Evolutionary conservation across 2,113 vertebrate species (phyloP), one percentile per base, ranked within the genome.

Genomic region (Dunckerocampus dactyliophorus): DNA sequence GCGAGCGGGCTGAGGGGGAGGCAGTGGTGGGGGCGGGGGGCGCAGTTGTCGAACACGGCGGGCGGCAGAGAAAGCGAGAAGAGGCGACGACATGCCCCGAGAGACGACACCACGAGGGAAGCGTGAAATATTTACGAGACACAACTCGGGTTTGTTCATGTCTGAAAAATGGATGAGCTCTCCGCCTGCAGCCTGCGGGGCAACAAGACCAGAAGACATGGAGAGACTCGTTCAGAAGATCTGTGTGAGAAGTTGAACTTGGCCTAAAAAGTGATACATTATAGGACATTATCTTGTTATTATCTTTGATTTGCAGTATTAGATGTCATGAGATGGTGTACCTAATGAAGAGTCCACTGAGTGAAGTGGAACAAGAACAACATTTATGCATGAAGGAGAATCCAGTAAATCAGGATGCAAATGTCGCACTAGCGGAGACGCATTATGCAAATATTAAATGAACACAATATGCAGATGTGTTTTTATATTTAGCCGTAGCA

Each of bases 81-180:
- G 37, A 42, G 31, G n/a, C 11, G n/a, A 19, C 37, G 31, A 14
- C n/a, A 20, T 3, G 31, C 53, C 53, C 34, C 53, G 11, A 39
- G n/a, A 39, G 53, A 55, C 17, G 31, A 17, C 53, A 9, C 52
- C 52, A 2, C 10, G 1, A 37, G 53, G n/a, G 37, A 56, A n/a
- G n/a, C 4, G 19, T 56, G 34, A 56, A 56, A 56, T 56, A 56
- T 56, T 56, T 42, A 56, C 54, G 6, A 42, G 54, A 56, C 54
- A 56, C 34, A 56, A 56, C 34, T 56, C 13, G 54, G 3, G 13
- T 42, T 56, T 56, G 54, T 56, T 43, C 54, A 21, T 9, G 54
- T 6, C 54, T 56, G 54, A 56, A 56, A 56, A 56, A 56, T 56
- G 54, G 37, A 56, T 56, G 54, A 56, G 37, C 15, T 56, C 54